A percentile compares a stretch with the other conserved stretches of the same genome.
phyloP scores from a whole-genome alignment of 1,140 invertebrate species.

The Bombus terrestris region DNA sequence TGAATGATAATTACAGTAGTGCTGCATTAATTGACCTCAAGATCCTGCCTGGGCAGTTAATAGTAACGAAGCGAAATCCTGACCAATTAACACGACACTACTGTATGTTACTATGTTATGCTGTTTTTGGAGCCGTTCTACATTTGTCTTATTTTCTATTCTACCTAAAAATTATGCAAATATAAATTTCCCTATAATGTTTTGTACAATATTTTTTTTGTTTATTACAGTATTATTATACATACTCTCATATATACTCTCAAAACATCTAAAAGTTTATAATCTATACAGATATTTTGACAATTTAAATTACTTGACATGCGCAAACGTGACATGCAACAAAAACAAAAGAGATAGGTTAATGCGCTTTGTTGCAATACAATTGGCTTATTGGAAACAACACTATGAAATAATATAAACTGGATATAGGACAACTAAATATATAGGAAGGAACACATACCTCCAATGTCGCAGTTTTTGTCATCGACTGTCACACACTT shows the following conservation, averaged over 20 bases:
- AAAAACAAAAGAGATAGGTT: conserved; percentile 30
- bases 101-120: background rate
- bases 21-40: too few species aligned
- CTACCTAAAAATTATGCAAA: background rate
- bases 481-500: conserved; percentile 34
- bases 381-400: background rate
- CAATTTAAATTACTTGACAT: conserved; percentile 3
- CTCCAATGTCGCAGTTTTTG: conserved; percentile 1
- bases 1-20: background rate
- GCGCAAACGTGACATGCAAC: too few species aligned
- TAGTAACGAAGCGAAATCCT: background rate
- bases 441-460: conserved; percentile 10
- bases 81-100: background rate
- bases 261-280: too few species aligned
- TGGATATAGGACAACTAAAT: background rate
- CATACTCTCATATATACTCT: too few species aligned
- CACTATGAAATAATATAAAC: background rate
- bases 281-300: background rate
- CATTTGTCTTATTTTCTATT: background rate
- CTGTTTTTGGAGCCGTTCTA: background rate
- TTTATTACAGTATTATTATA: background rate
- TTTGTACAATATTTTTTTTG: too few species aligned
- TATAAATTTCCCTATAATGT: background rate
- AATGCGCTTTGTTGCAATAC: background rate
- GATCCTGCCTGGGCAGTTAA: too few species aligned